Percentiles rank a stretch among this genome's conserved stretches.
These are phyloP conservation scores for Druon quercuslanigerum DNA, from an alignment of 1,140 invertebrate species.

Conservation along the genomic window DNA sequence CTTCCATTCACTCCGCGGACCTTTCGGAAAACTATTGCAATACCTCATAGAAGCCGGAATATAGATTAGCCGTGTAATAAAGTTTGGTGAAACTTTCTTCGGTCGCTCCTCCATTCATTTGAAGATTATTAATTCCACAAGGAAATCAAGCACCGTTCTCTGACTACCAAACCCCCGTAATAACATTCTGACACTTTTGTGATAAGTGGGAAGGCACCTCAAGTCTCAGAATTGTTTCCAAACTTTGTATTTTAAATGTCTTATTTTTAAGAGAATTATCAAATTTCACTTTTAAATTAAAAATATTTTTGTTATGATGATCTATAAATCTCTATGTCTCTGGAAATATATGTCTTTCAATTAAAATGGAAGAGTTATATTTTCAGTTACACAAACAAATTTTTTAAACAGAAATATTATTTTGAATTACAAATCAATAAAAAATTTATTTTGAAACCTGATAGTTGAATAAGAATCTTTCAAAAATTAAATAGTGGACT, in stretches of 20 bases:
- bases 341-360: too few relatives aligned
- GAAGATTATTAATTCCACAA: slow-evolving; percentile 42
- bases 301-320: too few relatives aligned
- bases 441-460: too few relatives aligned
- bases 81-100: slow-evolving; percentile 54
- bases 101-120: slow-evolving; percentile 27
- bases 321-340: too few relatives aligned
- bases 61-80: slow-evolving; percentile 65
- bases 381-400: too few relatives aligned
- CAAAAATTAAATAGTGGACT: too few relatives aligned
- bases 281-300: too few relatives aligned
- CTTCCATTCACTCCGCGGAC: slow-evolving; percentile 49
- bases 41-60: slow-evolving; percentile 64
- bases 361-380: too few relatives aligned
- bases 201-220: not conserved
- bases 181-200: slow-evolving; percentile 33
- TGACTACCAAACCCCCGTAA: slow-evolving; percentile 13
- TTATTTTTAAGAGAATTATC: too few relatives aligned
- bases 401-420: too few relatives aligned
- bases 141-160: slow-evolving; percentile 29
- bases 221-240: not conserved
- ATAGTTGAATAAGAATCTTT: too few relatives aligned
- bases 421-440: too few relatives aligned
- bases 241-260: not conserved
- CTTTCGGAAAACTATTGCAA: slow-evolving; percentile 65